Percentiles rank a stretch among this genome's conserved stretches.
Conservation (phyloP, 2,797 vertebrate species). For the Malacoraja senta region DNA sequence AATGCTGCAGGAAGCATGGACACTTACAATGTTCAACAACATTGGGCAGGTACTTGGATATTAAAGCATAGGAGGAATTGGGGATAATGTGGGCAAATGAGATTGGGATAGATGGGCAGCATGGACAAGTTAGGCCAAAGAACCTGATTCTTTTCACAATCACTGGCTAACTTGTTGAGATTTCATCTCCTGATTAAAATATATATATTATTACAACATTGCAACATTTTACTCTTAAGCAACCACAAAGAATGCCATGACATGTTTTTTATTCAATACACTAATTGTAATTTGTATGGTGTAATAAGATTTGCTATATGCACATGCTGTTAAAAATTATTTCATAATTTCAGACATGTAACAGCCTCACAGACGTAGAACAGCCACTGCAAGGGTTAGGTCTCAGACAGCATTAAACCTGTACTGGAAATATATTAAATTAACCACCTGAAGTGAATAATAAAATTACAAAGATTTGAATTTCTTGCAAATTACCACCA, state of each 20-base stretch:
- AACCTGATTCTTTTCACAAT: too few species aligned
- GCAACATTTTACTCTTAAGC: background rate
- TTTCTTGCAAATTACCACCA: background rate
- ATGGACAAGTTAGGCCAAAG: too few species aligned
- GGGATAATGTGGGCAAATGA: too few species aligned
- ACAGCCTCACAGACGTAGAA: too few species aligned
- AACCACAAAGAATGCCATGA: background rate
- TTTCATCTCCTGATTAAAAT: background rate
- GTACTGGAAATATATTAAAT: background rate
- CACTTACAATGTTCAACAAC: too few species aligned
- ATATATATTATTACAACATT: background rate
- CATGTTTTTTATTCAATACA: background rate
- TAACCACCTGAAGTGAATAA: background rate
- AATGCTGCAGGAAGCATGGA: too few species aligned
- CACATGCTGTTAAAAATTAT: background rate
- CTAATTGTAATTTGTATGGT: too few species aligned
- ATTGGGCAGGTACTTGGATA: too few species aligned
- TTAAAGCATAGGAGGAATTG: too few species aligned
- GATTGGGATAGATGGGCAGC: too few species aligned
- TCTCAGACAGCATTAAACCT: background rate
- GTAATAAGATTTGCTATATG: background rate
- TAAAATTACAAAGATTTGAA: background rate
- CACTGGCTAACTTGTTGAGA: too few species aligned
- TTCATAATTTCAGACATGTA: background rate
- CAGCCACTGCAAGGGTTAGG: background rate